Base-by-base conservation (phyloP, 2,888 invertebrate species). In the Apoderus coryli region DNA sequence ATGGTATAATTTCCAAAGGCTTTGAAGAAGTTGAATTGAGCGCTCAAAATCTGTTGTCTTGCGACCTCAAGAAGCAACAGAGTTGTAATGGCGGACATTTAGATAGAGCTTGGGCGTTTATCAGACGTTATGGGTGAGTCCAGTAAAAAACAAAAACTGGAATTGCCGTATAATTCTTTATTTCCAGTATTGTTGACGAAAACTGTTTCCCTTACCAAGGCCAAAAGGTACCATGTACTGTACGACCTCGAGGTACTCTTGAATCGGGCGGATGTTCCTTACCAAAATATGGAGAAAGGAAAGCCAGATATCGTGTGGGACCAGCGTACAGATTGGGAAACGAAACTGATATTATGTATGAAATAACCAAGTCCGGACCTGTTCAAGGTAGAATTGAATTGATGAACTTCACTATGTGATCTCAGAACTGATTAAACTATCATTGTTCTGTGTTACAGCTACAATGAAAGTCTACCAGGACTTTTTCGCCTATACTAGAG, bases 41-140 rank as follows among this genome's bases (percentile, higher is more conserved):
- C 31, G 69, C 86, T 0, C 93, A 95, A 53, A 78, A 85, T 37
- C 63, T 95, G 14, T 56, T 95, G 2, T 84, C 86, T 0, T 95
- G 95, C 52, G 81, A 84, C 52, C 67, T 66, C 28, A 67, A 73
- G 35, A 70, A 73, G 3, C 84, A 85, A 46, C 67, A 65, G 37
- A 86, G 82, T 14, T 95, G 95, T 53, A 61, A 67, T 16, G 92
- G 92, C 1, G 95, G 93, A 0, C 75, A 86, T 52, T 65, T 93
- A 40, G 92, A 93, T 51, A 67, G 78, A 31, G 92, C 92, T 0
- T 95, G 93, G 95, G 76, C 78, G 57, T 93, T 72, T 57, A 67
- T 89, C 34, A 67, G 79, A 37, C 76, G 72, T 55, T 71, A 71
- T 44, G 82, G 80, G 79, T 80, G 60, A 52, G 47, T 32, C 14